Evolutionary conservation across 2,797 vertebrate genomes (phyloP).

Genomic region (Prionace glauca): DNA sequence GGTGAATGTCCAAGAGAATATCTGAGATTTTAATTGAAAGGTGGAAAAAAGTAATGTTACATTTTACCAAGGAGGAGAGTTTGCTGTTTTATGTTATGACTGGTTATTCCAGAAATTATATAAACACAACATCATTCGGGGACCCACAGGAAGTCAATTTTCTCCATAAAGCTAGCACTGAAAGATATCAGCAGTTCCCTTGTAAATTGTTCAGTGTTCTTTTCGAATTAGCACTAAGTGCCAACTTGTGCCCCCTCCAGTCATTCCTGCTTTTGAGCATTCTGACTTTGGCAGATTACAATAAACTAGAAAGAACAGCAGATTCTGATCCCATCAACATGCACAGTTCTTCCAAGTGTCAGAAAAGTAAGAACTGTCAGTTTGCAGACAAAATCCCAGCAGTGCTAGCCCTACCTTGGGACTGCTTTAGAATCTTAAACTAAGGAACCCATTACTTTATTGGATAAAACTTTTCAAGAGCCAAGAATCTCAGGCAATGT

Average conservation of each 20-base stretch:
- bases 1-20: not conserved
- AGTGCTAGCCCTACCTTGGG: not conserved
- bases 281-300: not conserved
- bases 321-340: not conserved
- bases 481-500: not conserved
- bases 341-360: not conserved
- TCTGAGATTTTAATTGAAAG: not conserved
- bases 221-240: not conserved
- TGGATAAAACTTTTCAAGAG: not conserved
- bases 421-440: not conserved
- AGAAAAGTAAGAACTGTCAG: not conserved
- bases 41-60: not conserved
- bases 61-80: not conserved
- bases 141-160: not conserved
- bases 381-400: not conserved
- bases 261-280: not conserved
- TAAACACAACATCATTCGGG: not conserved
- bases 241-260: not conserved
- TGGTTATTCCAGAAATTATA: not conserved
- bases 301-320: conserved; percentile 4
- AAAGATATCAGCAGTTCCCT: not conserved
- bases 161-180: not conserved
- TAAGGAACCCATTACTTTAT: not conserved
- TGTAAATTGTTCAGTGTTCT: not conserved
- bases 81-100: not conserved